These are phyloP conservation scores for Eupithecia dodoneata DNA, from an alignment of 2,888 invertebrate genomes.

Conservation along the genomic window DNA sequence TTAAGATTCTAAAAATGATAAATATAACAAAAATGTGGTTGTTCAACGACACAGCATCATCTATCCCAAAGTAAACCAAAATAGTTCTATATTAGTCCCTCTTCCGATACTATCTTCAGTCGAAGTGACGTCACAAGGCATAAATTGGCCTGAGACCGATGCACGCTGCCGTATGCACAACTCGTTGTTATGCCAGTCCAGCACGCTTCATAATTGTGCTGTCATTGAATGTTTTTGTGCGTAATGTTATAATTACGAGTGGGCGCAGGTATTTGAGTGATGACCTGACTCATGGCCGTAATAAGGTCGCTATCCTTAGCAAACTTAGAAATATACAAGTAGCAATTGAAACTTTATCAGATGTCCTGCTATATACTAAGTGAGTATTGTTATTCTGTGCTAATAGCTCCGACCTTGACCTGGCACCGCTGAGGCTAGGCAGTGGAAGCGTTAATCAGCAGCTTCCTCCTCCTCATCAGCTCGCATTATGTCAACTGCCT, in stretches of 20 bases:
- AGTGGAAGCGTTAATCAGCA: too few species aligned
- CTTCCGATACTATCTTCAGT: not conserved
- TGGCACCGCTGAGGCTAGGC: too few species aligned
- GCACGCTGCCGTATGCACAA: not conserved
- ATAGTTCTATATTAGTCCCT: not conserved
- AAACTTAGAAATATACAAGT: not conserved
- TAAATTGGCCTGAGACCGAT: not conserved
- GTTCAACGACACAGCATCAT: not conserved
- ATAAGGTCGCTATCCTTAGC: slow-evolving; percentile 30
- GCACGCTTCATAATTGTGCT: slow-evolving; percentile 66
- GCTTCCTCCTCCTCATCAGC: too few species aligned
- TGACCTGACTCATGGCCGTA: slow-evolving; percentile 38
- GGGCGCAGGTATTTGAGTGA: slow-evolving; percentile 52
- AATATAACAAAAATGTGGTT: not conserved
- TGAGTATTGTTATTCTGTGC: too few species aligned
- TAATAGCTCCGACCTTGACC: too few species aligned
- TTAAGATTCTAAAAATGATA: not conserved
- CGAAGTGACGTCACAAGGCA: not conserved
- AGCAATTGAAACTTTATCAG: not conserved
- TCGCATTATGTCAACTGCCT: too few species aligned
- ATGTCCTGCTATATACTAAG: too few species aligned
- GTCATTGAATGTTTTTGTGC: slow-evolving; percentile 69
- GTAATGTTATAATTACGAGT: slow-evolving; percentile 59
- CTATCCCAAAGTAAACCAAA: not conserved
- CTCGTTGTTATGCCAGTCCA: slow-evolving; percentile 52